Conservation (phyloP, 2,888 invertebrate species). For the Chironomus tentans region DNA sequence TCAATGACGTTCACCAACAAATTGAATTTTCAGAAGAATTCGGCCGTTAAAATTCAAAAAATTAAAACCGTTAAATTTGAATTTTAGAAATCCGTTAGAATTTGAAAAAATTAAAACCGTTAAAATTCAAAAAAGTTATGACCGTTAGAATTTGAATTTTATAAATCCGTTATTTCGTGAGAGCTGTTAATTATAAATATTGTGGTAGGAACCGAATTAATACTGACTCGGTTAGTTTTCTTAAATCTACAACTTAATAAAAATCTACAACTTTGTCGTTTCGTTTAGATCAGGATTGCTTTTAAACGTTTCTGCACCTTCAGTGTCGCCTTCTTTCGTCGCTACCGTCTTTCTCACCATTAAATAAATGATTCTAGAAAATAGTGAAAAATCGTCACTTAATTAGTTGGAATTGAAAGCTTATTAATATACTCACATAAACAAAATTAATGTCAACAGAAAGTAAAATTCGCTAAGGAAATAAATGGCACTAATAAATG, state of each 20-base stretch:
- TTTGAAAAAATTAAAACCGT: no score
- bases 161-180: no score
- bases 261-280: neutral
- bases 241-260: neutral
- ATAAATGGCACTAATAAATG: conserved; percentile 40
- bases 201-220: no score
- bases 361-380: neutral
- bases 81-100: no score
- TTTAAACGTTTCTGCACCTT: neutral
- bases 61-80: no score
- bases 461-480: conserved; percentile 40
- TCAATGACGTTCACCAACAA: no score
- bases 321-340: neutral
- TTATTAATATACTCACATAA: conserved; percentile 35
- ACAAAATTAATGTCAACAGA: conserved; percentile 39
- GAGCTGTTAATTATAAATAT: no score
- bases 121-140: no score
- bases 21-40: no score
- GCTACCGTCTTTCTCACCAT: neutral
- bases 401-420: neutral
- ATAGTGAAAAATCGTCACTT: neutral
- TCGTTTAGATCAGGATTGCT: neutral
- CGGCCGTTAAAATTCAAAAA: no score
- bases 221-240: no score
- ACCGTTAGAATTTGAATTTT: no score